Percentiles rank a stretch among this genome's conserved stretches.
Evolutionary conservation across 2,113 vertebrate species (phyloP).

Genomic region (Tachycineta bicolor): DNA sequence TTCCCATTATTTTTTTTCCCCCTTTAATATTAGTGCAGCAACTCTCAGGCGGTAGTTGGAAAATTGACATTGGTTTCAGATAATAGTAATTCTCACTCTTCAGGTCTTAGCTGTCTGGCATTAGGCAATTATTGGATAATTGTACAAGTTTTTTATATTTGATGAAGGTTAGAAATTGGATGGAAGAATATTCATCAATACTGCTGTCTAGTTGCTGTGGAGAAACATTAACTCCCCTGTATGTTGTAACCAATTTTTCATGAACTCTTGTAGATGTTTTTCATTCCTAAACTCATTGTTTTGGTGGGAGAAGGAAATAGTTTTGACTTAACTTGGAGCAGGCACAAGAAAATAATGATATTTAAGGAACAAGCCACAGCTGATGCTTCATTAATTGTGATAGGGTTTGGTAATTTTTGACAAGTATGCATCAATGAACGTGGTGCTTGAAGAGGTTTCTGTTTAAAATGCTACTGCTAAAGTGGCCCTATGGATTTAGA

Average conservation of each 20-base stretch:
- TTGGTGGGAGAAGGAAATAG: neutral
- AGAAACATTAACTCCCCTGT: neutral
- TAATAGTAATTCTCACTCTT: neutral
- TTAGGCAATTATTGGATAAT: neutral
- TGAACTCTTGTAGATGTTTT: neutral
- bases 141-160: neutral
- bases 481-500: neutral
- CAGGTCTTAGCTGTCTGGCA: neutral
- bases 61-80: neutral
- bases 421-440: neutral
- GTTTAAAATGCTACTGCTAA: neutral
- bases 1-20: accelerated
- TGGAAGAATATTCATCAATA: neutral
- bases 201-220: neutral
- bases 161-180: neutral
- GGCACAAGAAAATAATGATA: neutral
- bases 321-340: neutral
- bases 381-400: neutral
- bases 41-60: neutral
- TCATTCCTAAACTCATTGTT: neutral
- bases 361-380: neutral
- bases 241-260: neutral
- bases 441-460: neutral
- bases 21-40: neutral
- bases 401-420: neutral